Evolutionary conservation across 2,797 vertebrate species (phyloP).

Genomic region (Lepus townsendii): DNA sequence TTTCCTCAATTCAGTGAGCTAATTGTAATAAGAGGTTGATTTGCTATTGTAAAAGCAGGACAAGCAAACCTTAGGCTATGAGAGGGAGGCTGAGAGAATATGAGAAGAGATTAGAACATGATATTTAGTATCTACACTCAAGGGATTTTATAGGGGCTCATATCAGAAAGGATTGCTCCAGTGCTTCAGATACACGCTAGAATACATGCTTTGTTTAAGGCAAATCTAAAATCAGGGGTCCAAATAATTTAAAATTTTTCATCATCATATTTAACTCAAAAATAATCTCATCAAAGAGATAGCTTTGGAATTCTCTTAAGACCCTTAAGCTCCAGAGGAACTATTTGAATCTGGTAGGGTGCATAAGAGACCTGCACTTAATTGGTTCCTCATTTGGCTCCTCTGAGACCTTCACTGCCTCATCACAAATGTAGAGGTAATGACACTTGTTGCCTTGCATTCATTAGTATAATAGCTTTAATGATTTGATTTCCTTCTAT

Average conservation of each 20-base stretch:
- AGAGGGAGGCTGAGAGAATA: too few relatives aligned
- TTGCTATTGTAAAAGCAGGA: too few relatives aligned
- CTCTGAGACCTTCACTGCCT: slow-evolving; percentile 42
- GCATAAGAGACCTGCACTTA: background rate
- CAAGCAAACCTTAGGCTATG: too few relatives aligned
- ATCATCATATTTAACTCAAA: slow-evolving; percentile 18
- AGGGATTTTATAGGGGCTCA: too few relatives aligned
- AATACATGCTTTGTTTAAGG: background rate
- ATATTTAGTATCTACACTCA: too few relatives aligned
- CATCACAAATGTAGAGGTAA: slow-evolving; percentile 40
- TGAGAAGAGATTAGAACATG: too few relatives aligned
- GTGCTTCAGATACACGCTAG: background rate
- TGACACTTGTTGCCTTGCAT: slow-evolving; percentile 25
- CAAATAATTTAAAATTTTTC: slow-evolving; percentile 30
- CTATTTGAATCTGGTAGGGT: background rate
- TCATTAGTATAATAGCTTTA: slow-evolving; percentile 76
- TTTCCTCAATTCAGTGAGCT: too few relatives aligned
- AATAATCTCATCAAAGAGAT: slow-evolving; percentile 21
- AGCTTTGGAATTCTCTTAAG: background rate
- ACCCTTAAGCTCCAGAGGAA: background rate
- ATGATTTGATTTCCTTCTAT: slow-evolving; percentile 72
- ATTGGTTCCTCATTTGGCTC: slow-evolving; percentile 41
- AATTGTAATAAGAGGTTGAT: too few relatives aligned
- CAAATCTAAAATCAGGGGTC: slow-evolving; percentile 18
- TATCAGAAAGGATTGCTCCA: background rate